Percentiles rank a stretch among this genome's conserved stretches.
phyloP scores from a whole-genome alignment of 2,113 vertebrate species.

The Dicrurus megarhynchus region DNA sequence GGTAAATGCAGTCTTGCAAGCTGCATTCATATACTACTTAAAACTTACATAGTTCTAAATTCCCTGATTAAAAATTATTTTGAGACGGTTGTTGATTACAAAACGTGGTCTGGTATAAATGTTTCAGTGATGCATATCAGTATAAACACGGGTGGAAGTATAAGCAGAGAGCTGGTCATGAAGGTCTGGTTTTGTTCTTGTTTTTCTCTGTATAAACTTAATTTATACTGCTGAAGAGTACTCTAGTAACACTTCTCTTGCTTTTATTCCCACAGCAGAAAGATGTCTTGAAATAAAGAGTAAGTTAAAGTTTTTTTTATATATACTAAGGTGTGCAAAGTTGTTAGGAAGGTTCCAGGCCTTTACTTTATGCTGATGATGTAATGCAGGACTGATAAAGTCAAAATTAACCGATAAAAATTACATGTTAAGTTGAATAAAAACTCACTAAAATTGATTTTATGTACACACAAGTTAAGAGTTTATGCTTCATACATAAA shows the following conservation, averaged over 20 bases:
- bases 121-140: fast-evolving
- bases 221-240: fast-evolving
- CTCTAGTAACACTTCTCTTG: background rate
- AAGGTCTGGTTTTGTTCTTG: background rate
- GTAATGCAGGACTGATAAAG: background rate
- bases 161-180: background rate
- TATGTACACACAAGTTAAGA: fast-evolving
- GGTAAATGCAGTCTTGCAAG: fast-evolving
- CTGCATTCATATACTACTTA: fast-evolving
- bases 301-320: background rate
- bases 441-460: background rate
- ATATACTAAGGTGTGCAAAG: fast-evolving
- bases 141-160: fast-evolving
- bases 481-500: fast-evolving
- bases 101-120: fast-evolving
- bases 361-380: background rate
- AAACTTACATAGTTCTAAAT: fast-evolving
- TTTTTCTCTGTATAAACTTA: fast-evolving
- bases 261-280: background rate
- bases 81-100: fast-evolving
- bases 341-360: background rate
- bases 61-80: fast-evolving
- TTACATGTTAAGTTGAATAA: fast-evolving
- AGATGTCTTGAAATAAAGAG: background rate
- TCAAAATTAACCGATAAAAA: background rate